phyloP scores from a whole-genome alignment of 64 coral and sea anemone species.

The Catalaphyllia jardinei region DNA sequence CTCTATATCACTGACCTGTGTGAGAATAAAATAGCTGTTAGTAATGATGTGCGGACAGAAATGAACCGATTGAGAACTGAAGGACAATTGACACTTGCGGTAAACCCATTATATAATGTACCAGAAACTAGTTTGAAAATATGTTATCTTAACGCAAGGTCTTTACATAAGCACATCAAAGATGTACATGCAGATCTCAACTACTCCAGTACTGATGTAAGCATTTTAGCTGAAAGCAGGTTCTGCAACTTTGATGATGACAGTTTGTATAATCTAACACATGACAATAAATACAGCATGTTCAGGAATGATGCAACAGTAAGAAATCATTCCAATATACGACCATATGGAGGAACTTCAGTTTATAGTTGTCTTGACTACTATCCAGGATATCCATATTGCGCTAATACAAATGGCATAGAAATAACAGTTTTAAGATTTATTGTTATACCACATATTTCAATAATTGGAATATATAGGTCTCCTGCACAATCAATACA shows the following conservation, averaged over 20 bases:
- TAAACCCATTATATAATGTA: constrained; percentile 48
- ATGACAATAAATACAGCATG: constrained; percentile 23
- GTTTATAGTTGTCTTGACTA: constrained; percentile 32
- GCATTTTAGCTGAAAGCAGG: constrained; percentile 43
- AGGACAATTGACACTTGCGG: constrained; percentile 33
- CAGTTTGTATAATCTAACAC: constrained; percentile 43
- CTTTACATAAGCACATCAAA: constrained; percentile 41
- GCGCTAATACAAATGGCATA: constrained; percentile 33
- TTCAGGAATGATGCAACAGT: constrained; percentile 47
- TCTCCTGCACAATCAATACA: constrained; percentile 26
- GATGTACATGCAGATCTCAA: constrained; percentile 47
- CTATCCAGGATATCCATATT: constrained; percentile 46
- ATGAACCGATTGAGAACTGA: constrained; percentile 35
- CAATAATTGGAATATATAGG: constrained; percentile 38
- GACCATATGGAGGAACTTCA: constrained; percentile 23
- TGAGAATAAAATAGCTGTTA: constrained; percentile 28
- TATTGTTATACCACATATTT: constrained; percentile 27
- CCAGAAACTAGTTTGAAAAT: constrained; percentile 45
- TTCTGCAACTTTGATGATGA: constrained; percentile 22
- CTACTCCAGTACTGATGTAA: constrained; percentile 47
- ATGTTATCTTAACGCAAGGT: constrained; percentile 45
- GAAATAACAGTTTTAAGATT: constrained; percentile 48
- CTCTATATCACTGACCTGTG: constrained; percentile 28
- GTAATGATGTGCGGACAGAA: constrained; percentile 11
- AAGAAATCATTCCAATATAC: constrained; percentile 39